A percentile compares a stretch with the other conserved stretches of the same genome.
Conservation (phyloP, 2,797 vertebrate genomes). For the Ispidina picta region DNA sequence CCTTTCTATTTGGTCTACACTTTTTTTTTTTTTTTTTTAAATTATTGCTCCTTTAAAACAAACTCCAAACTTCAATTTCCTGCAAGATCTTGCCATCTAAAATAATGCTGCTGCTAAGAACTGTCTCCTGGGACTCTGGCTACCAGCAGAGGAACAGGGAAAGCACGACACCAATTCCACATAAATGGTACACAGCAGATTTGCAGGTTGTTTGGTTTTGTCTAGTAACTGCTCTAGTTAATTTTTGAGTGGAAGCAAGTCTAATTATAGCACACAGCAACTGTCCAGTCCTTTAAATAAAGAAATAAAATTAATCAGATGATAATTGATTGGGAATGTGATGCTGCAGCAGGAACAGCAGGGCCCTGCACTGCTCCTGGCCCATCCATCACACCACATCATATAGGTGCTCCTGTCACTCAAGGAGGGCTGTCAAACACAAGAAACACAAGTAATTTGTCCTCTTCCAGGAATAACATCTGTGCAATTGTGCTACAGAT, state of each 20-base stretch:
- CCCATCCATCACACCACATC: constrained; percentile 49
- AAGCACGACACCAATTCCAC: constrained; percentile 20
- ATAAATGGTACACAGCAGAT: constrained; percentile 61
- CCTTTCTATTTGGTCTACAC: background rate
- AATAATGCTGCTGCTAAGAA: constrained; percentile 2
- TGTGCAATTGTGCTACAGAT: background rate
- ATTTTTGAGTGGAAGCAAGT: constrained; percentile 49
- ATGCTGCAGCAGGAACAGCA: constrained; percentile 48
- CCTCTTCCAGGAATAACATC: constrained; percentile 28
- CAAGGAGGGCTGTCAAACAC: background rate
- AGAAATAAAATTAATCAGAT: constrained; percentile 62
- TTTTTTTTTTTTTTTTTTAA: background rate
- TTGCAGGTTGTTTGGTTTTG: constrained; percentile 39
- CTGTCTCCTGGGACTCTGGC: background rate
- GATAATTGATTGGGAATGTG: constrained; percentile 28
- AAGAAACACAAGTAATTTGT: constrained; percentile 37
- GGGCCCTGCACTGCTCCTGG: constrained; percentile 13
- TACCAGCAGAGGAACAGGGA: constrained; percentile 31
- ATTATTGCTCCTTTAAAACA: background rate
- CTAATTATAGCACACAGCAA: constrained; percentile 31
- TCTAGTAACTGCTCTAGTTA: constrained; percentile 36
- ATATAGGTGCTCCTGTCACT: constrained; percentile 70
- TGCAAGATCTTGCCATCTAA: constrained; percentile 38
- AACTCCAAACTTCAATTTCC: constrained; percentile 46
- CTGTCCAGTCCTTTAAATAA: constrained; percentile 42